Evolutionary conservation across 2,888 invertebrate genomes (phyloP), one percentile per base, ranked within the genome.

Genomic region (Dilophus febrilis): DNA sequence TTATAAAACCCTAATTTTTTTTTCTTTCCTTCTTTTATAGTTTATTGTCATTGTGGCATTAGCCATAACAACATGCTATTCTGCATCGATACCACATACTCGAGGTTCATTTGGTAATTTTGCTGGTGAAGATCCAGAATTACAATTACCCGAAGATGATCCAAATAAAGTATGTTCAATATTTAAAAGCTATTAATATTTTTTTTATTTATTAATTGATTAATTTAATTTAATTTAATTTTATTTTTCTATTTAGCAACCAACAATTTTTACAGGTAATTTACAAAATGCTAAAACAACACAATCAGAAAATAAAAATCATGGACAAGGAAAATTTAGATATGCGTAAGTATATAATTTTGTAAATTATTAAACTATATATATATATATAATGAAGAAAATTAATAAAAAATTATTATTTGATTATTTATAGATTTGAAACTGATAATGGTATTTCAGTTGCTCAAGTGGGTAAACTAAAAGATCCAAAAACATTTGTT

Each of bases 401-500:
- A 22, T 22, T 6, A 22, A 22, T 22, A 22, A 22, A 22, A 14
- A 5, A 34, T 33, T 33, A 35, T 28, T 5, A 18, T 18, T 35
- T 17, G 31, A 26, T 40, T 31, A 31, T 38, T 38, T 41, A n/a
- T n/a, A 62, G 62, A 40, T 43, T 61, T 37, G 55, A 56, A 48
- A 62, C 62, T 14, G 58, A 62, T 48, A 62, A 62, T 37, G 62
- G 62, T 30, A 62, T 62, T 42, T 57, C 61, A 40, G 52, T 61
- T 13, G 53, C 51, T 43, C 57, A 57, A 50, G 60, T 61, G 36
- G 62, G 62, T 22, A 61, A 61, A 47, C 45, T 62, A 38, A 62
- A 53, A 47, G 62, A 62, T 44, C 51, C 53, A 37, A 61, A 62
- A 45, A 62, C 62, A 5, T 62, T 62, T 38, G 58, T 62, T 41